Conservation (phyloP, 2,113 vertebrate species). For the Onychorhynchus coronatus region DNA sequence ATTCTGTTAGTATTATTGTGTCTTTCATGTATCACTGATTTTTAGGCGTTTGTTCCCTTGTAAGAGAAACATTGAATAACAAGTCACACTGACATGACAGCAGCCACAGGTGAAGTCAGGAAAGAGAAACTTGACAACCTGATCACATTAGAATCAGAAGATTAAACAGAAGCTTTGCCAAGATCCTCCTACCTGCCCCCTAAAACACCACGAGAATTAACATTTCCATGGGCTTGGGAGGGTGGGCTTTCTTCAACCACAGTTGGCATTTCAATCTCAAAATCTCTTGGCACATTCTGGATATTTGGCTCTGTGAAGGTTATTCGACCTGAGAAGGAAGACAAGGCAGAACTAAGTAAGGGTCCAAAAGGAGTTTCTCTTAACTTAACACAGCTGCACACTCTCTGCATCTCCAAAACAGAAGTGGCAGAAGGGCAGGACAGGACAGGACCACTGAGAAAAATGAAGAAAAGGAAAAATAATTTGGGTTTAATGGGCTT, state of each 20-base stretch:
- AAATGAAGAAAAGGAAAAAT: neutral
- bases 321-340: constrained; percentile 82
- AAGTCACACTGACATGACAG: neutral
- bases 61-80: neutral
- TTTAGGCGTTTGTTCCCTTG: neutral
- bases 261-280: constrained; percentile 90
- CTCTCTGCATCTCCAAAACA: neutral
- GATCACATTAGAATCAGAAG: neutral
- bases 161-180: neutral
- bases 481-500: neutral
- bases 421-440: neutral
- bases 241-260: constrained; percentile 85
- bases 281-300: constrained; percentile 96
- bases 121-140: neutral
- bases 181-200: constrained; percentile 59
- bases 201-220: neutral
- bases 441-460: neutral
- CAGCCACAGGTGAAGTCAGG: neutral
- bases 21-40: neutral
- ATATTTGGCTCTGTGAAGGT: constrained; percentile 94
- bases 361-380: neutral
- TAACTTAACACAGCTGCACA: neutral
- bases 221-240: constrained; percentile 60
- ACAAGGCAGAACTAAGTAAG: neutral
- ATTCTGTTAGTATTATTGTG: neutral